Base-by-base conservation (phyloP, 2,888 invertebrate genomes). In the Drosophila meridiana region DNA sequence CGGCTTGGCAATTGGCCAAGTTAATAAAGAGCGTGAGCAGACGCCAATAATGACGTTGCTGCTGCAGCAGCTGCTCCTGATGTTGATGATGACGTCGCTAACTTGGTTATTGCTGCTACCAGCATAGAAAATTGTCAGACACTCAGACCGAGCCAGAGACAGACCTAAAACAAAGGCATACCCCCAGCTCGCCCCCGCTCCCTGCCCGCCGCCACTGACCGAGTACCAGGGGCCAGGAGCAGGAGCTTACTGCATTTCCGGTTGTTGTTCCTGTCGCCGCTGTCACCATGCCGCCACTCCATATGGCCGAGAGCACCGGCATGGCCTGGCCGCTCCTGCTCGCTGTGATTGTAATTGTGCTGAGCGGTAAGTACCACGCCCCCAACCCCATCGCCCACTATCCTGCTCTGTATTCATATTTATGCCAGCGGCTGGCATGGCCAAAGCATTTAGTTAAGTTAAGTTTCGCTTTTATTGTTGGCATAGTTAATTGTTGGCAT, bases 1-100 rank as follows among this genome's bases (percentile, higher is more conserved):
- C 42, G n/a, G 65, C 66, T 78, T 89, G 89, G 89, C 90, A 90
- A 90, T 89, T 90, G 89, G 90, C 89, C 90, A 90, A 90, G 82
- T 89, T 88, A 86, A 88, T 83, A 83, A 80, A 87, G 61, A 56
- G 59, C 55, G 28, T 60, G 40, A 48, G 38, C 64, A 50, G 80
- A 71, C 58, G 64, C 70, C 73, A 78, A 89, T 86, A 81, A 89
- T 88, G 84, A 87, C 76, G 83, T 81, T 78, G 76, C 69, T 74
- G 83, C 73, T 65, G 78, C 80, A 67, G 78, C 84, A 71, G 78
- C 77, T 69, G 74, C 80, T 72, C 62, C 63, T 80, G 76, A 78
- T 76, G 76, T 73, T 83, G 76, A 87, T 85, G 87, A 87, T 83
- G 86, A 86, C 71, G 87, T 77, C 83, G 85, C 87, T 83, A 83